Base-by-base conservation (phyloP, 2,797 vertebrate genomes). In the Molossus alvarezi region DNA sequence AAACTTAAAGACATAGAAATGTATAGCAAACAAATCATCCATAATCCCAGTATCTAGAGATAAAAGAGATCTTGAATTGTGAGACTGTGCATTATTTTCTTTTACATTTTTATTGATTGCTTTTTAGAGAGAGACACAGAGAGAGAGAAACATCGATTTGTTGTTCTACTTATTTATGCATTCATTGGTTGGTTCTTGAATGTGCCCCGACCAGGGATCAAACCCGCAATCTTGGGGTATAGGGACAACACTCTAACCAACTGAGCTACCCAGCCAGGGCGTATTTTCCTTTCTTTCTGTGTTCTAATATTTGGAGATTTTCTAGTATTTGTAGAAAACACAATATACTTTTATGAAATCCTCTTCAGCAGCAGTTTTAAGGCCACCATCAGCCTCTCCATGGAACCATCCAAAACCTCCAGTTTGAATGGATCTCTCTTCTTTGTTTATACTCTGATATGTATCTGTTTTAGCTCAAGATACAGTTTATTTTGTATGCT, bases 1-100 rank as follows among this genome's bases (percentile, higher is more conserved):
- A 79, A 83, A 83, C 27, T 45, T 72, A 25, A 51, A 92, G 79
- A 79, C 73, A 95, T 25, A 85, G 37, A 58, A 93, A 93, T 65
- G 45, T 14, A 33, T 20, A 72, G 55, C 37, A 71, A 64, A 84
- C 17, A 57, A 92, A 72, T 79, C 29, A 85, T 18, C 64, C 67
- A 41, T 27, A 65, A 80, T 11, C 14, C 25, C 51, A 67, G 57
- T 60, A 73, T 60, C 62, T 87, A 55, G n/a, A 51, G 27, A 60
- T 33, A 88, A 83, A 20, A 92, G 69, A 69, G 20, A n/a, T 81
- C n/a, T 80, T 81, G 29, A 90, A 53, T 21, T 57, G 23, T 45
- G n/a, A 67, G 41, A 89, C 25, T 23, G 64, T 67, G n/a, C 2
- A 8, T 67, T 65, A n/a, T 65, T 67, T 67, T 33, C 29, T 67